Percentiles rank a stretch among this genome's conserved stretches.
Conservation (phyloP, 2,888 invertebrate genomes). For the Drosophila seclusa region DNA sequence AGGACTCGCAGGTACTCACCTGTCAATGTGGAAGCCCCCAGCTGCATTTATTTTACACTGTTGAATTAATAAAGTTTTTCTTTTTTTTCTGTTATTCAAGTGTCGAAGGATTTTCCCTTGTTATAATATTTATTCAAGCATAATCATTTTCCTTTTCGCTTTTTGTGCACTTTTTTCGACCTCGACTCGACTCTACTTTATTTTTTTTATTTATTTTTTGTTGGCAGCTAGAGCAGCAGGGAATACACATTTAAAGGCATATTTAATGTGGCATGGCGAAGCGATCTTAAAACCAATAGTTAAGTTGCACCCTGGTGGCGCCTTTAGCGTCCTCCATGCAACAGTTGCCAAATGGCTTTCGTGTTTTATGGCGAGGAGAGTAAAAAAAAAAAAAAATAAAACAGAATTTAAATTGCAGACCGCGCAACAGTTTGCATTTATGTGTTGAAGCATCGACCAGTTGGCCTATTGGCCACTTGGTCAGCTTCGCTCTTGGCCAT, state of each 20-base stretch:
- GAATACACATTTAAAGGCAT: constrained; percentile 61
- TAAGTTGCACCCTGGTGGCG: constrained; percentile 21
- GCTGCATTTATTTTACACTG: constrained; percentile 7
- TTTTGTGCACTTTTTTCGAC: constrained; percentile 50
- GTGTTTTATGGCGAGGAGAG: constrained; percentile 54
- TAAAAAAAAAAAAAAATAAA: constrained; percentile 54
- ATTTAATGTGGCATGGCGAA: constrained; percentile 71
- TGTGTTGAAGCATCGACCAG: constrained; percentile 35
- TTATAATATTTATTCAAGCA: constrained; percentile 33
- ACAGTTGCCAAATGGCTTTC: constrained; percentile 67
- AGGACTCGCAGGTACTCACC: constrained; percentile 25
- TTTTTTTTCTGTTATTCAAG: constrained; percentile 10
- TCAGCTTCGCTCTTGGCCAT: constrained; percentile 3
- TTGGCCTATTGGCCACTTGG: constrained; percentile 32
- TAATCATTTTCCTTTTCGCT: constrained; percentile 9
- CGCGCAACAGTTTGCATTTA: constrained; percentile 79
- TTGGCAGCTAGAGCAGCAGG: constrained; percentile 32
- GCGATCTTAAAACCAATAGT: constrained; percentile 70
- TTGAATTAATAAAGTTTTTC: constrained; percentile 13
- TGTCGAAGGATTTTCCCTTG: constrained; percentile 19
- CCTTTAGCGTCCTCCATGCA: constrained; percentile 47
- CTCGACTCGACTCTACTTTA: not conserved
- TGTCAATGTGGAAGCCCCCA: not conserved
- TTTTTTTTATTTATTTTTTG: constrained; percentile 3
- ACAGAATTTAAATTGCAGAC: constrained; percentile 56